Evolutionary conservation across 92 coral and sea anemone species (phyloP).

Genomic region (Palythoa caribaeorum): DNA sequence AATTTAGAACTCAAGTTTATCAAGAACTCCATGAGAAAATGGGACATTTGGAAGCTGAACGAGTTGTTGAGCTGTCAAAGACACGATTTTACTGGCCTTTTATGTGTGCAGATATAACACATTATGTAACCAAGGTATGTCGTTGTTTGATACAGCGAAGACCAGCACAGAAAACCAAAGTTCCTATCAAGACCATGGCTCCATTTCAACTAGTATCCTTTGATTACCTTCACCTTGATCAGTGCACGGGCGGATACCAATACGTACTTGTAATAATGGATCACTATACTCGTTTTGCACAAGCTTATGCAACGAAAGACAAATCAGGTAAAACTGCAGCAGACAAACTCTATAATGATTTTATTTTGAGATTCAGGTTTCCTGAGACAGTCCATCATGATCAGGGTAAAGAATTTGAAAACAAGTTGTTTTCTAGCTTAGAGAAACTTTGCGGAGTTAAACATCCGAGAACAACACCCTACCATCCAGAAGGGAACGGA

Average conservation of each 20-base stretch:
- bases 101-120: slow-evolving; percentile 53
- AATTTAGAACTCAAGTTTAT: slow-evolving; percentile 8
- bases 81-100: slow-evolving; percentile 57
- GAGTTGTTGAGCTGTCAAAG: slow-evolving; percentile 50
- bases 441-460: slow-evolving; percentile 10
- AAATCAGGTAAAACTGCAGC: slow-evolving; percentile 61
- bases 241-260: slow-evolving; percentile 50
- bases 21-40: slow-evolving; percentile 44
- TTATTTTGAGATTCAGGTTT: slow-evolving; percentile 61
- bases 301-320: slow-evolving; percentile 51
- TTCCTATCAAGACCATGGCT: slow-evolving; percentile 54
- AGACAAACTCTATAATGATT: too few relatives aligned
- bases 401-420: slow-evolving; percentile 25
- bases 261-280: slow-evolving; percentile 59
- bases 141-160: slow-evolving; percentile 54
- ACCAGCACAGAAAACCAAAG: slow-evolving; percentile 36
- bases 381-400: slow-evolving; percentile 50
- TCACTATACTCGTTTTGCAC: slow-evolving; percentile 58
- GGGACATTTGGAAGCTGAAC: slow-evolving; percentile 41
- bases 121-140: slow-evolving; percentile 50
- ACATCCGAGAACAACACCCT: not conserved
- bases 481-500: not conserved
- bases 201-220: slow-evolving; percentile 63
- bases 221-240: slow-evolving; percentile 57
- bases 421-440: not conserved